Base-by-base conservation (phyloP, 2,113 vertebrate genomes). In the Labrus mixtus region DNA sequence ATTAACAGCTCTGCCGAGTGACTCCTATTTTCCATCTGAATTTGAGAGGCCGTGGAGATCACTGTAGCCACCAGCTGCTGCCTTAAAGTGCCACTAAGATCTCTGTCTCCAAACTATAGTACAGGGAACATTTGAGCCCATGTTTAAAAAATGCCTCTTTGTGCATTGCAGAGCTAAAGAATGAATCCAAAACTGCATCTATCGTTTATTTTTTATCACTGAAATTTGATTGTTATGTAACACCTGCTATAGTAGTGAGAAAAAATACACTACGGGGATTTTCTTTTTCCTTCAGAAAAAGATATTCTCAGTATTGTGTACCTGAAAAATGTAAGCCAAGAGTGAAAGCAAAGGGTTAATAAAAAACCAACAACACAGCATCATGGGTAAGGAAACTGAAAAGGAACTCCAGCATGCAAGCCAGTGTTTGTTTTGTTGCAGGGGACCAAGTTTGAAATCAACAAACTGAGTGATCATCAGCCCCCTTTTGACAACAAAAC, bases 351-450 rank as follows among this genome's bases (percentile, higher is more conserved):
- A 87, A 82, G 91, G 83, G 94, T 95, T 96, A 96, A 95, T 95
- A 75, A 78, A 87, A 85, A 73, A 33, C 3, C 90, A 69, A 74
- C 73, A 72, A 75, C 74, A 91, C 85, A 90, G 92, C 92, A 89
- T 93, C 68, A 81, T 89, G 84, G 88, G 83, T 86, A 91, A 89
- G 85, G 39, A 85, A 86, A 87, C 65, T 51, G 39, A 84, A 89
- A 91, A 81, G 74, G 33, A 92, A 94, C 87, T 93, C 64, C 85
- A 87, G 92, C 97, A 98, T 98, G 97, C 97, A 98, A 95, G 95
- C 95, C 93, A 91, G 88, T 92, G 89, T 91, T 95, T 91, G 90
- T 92, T 93, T 93, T 93, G 91, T 92, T 94, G 91, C 63, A 82
- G 78, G 94, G 94, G 94, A 93, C 92, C 91, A 10, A 84, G 91